Evolutionary conservation across 1,140 invertebrate genomes (phyloP).

Genomic region (Drosophila parvula): DNA sequence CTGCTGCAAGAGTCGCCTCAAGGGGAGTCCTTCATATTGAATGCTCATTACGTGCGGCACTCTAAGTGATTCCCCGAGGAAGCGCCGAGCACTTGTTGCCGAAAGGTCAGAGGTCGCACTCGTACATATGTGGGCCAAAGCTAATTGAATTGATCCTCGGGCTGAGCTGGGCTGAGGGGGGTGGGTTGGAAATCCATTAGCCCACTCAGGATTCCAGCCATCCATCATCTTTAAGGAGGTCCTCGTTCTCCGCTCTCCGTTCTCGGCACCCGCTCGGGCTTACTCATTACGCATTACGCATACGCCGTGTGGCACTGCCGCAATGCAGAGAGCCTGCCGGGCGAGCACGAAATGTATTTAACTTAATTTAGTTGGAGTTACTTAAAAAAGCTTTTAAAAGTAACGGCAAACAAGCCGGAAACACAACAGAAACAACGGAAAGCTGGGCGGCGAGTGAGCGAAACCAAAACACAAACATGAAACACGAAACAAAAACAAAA

Average conservation of each 20-base stretch:
- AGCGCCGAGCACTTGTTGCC: slow-evolving; percentile 11
- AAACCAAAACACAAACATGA: slow-evolving; percentile 46
- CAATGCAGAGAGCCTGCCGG: slow-evolving; percentile 23
- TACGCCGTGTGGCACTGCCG: slow-evolving; percentile 40
- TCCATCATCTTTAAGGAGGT: slow-evolving; percentile 23
- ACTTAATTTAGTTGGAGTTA: slow-evolving; percentile 80
- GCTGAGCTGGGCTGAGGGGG: background rate
- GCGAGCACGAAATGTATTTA: slow-evolving; percentile 62
- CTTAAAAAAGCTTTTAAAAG: slow-evolving; percentile 82
- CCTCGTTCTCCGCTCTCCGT: background rate
- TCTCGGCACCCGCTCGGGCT: slow-evolving; percentile 13
- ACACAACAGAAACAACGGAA: slow-evolving; percentile 16
- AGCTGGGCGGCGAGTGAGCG: slow-evolving; percentile 2
- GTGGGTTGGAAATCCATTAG: slow-evolving; percentile 32
- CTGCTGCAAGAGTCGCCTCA: background rate
- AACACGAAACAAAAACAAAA: slow-evolving; percentile 41
- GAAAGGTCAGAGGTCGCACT: slow-evolving; percentile 29
- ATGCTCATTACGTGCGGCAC: slow-evolving; percentile 44
- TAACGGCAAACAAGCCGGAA: slow-evolving; percentile 49
- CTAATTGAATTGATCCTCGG: slow-evolving; percentile 45
- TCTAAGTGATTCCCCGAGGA: slow-evolving; percentile 12
- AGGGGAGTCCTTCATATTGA: slow-evolving; percentile 17
- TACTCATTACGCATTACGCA: slow-evolving; percentile 23
- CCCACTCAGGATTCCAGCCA: background rate
- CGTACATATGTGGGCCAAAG: slow-evolving; percentile 44